Percentiles rank a stretch among this genome's conserved stretches.
Conservation (phyloP, 2,113 vertebrate genomes). For the Cromileptes altivelis region DNA sequence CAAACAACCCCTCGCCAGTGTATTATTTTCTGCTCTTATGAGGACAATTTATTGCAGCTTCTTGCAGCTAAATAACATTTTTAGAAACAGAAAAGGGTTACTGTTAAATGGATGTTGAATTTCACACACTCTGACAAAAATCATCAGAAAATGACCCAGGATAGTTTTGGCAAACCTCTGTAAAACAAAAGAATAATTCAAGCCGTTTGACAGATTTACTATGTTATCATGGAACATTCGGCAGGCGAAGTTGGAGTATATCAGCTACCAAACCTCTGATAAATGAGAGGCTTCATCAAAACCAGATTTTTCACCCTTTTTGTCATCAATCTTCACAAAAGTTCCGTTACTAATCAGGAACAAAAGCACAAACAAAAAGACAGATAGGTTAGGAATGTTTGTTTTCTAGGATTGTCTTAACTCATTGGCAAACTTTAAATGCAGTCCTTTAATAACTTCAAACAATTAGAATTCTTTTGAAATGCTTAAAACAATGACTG, state of each 20-base stretch:
- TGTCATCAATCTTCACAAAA: neutral
- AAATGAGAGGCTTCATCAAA: slow-evolving; percentile 43
- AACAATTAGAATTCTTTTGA: neutral
- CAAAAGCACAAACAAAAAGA: neutral
- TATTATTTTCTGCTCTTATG: neutral
- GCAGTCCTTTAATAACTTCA: neutral
- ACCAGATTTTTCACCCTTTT: slow-evolving; percentile 47
- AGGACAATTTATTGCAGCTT: slow-evolving; percentile 14
- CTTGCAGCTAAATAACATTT: neutral
- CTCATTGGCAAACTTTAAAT: neutral
- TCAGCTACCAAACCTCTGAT: slow-evolving; percentile 36
- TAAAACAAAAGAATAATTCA: slow-evolving; percentile 47
- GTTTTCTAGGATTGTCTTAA: slow-evolving; percentile 2
- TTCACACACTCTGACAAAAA: slow-evolving; percentile 1
- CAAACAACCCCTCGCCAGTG: neutral
- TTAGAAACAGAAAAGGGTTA: slow-evolving; percentile 3
- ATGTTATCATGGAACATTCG: slow-evolving; percentile 38
- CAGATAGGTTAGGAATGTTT: neutral
- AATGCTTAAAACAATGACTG: too few species aligned
- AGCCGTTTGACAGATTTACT: slow-evolving; percentile 50
- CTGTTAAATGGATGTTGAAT: slow-evolving; percentile 6
- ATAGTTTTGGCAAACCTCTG: slow-evolving; percentile 14
- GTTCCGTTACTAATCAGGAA: neutral
- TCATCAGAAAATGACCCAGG: slow-evolving; percentile 1
- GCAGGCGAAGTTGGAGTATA: slow-evolving; percentile 16